Percentiles rank a stretch among this genome's conserved stretches.
These are phyloP conservation scores for Nycteola revayana DNA, from an alignment of 2,888 invertebrate species.

Conservation along the genomic window DNA sequence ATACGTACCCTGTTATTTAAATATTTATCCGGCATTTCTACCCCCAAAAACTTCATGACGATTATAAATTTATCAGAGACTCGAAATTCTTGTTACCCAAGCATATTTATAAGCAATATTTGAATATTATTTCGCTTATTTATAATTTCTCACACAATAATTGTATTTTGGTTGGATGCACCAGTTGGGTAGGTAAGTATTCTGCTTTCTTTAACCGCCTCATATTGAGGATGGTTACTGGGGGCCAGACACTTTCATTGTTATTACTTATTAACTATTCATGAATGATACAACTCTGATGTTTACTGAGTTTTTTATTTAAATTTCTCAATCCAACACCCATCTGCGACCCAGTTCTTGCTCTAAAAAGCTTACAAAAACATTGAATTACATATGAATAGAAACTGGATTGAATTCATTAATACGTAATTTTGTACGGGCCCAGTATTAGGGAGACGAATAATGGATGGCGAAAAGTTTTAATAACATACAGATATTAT, in stretches of 20 bases:
- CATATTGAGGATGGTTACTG: constrained; percentile 7
- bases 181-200: constrained; percentile 2
- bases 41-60: too few relatives aligned
- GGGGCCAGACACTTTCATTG: constrained; percentile 9
- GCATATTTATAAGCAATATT: too few relatives aligned
- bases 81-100: too few relatives aligned
- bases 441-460: constrained; percentile 71
- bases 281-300: constrained; percentile 35
- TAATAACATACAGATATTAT: constrained; percentile 49
- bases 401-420: constrained; percentile 79
- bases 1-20: too few relatives aligned
- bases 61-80: too few relatives aligned
- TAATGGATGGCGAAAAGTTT: constrained; percentile 69
- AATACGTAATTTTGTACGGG: constrained; percentile 76
- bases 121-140: too few relatives aligned
- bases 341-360: constrained; percentile 74
- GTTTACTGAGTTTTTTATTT: constrained; percentile 59
- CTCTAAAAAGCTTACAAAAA: constrained; percentile 71
- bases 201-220: constrained; percentile 15
- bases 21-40: too few relatives aligned
- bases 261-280: constrained; percentile 24
- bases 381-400: constrained; percentile 76
- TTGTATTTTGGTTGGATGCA: too few relatives aligned
- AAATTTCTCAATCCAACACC: constrained; percentile 71
- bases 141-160: too few relatives aligned